Evolutionary conservation across 2,113 vertebrate genomes (phyloP), one percentile per base, ranked within the genome.

Genomic region (Salvelinus fontinalis): DNA sequence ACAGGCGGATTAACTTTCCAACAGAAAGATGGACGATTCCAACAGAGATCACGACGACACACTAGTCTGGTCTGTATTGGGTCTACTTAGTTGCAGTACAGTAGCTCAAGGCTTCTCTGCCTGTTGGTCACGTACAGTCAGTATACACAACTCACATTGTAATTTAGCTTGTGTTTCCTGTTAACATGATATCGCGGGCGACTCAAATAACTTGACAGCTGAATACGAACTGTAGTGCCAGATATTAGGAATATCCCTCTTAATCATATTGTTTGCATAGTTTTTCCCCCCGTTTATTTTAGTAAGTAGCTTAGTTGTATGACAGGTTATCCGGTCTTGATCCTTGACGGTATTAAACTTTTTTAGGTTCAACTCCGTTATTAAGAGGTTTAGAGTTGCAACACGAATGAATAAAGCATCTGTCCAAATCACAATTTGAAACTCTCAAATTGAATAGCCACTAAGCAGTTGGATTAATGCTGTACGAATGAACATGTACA

Each of bases 391-490:
- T 12, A 68, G 64, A 12, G 11, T 4, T 29, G 22, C 18, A 34
- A 29, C 67, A 14, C 54, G 4, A 27, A 16, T 75, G 48, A 75
- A 75, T 54, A 29, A 22, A 5, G 16, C 44, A 54, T 68, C 44
- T 39, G 14, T 5, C 34, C 57, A 62, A 24, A 20, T 29, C 66
- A 7, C 26, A 31, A 67, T 27, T 66, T 13, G 29, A 67, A 14
- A 67, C 65, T 68, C 20, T 68, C 3, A 31, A 20, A 68, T 34
- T n/a, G 5, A 68, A 9, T 31, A 67, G 65, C 14, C 14, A 48
- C 67, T 75, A 71, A 87, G 72, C 75, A 34, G 13, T 71, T 34
- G 60, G 73, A 76, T 84, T 80, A 73, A 71, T 79, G 75, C 75
- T 78, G 39, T 54, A 51, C 60, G 60, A n/a, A 29, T 74, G 71